These are phyloP conservation scores for Pseudorasbora parva DNA, from an alignment of 2,113 vertebrate genomes.

Conservation along the genomic window DNA sequence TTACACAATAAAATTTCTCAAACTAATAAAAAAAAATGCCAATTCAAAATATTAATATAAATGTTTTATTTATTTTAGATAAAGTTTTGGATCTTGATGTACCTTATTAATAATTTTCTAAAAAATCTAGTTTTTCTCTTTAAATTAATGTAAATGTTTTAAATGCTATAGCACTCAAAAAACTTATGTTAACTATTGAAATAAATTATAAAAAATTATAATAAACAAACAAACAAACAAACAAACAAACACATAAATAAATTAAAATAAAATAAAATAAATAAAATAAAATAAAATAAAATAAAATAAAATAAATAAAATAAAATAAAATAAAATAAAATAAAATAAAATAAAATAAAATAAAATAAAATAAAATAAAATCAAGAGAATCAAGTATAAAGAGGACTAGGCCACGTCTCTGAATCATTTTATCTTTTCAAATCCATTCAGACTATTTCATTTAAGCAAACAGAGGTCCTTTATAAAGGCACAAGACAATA, in stretches of 20 bases:
- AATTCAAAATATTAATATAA: neutral
- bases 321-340: too few species aligned
- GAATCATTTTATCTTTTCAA: neutral
- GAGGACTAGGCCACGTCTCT: neutral
- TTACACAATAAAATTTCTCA: neutral
- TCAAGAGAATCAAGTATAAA: neutral
- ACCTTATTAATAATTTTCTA: neutral
- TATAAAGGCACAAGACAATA: neutral
- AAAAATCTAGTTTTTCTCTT: neutral
- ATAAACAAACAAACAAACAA: neutral
- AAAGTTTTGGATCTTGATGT: neutral
- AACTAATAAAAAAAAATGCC: neutral
- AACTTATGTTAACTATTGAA: too few species aligned
- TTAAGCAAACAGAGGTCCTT: neutral
- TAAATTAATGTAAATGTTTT: too few species aligned
- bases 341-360: too few species aligned
- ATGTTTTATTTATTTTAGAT: neutral
- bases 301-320: too few species aligned
- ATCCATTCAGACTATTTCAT: neutral
- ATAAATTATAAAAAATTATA: too few species aligned
- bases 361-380: neutral
- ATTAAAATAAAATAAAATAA: too few species aligned
- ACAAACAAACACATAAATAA: too few species aligned
- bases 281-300: too few species aligned
- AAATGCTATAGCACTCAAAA: too few species aligned